phyloP scores from a whole-genome alignment of 2,888 invertebrate genomes.

The Lithophane socia region DNA sequence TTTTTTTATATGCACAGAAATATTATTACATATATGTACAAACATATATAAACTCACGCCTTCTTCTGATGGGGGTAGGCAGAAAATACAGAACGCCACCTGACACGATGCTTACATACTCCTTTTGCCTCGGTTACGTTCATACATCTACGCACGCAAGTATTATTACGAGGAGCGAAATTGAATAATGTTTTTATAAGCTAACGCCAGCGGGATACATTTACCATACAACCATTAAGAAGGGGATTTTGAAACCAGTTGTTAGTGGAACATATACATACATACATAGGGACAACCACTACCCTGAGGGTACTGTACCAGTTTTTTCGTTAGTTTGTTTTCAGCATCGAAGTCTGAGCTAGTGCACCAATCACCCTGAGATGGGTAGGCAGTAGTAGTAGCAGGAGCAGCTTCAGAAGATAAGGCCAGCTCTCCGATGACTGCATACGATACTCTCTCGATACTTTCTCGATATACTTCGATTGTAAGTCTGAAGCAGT shows the following conservation, averaged over 20 bases:
- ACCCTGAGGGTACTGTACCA: neutral
- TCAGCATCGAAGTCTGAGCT: neutral
- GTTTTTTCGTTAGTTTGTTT: neutral
- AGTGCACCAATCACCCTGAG: neutral
- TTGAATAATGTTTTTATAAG: slow-evolving; percentile 11
- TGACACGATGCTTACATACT: too few species aligned
- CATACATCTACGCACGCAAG: too few species aligned
- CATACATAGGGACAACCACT: neutral
- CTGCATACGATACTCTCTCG: neutral
- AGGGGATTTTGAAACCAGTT: neutral
- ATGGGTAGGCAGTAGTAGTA: neutral
- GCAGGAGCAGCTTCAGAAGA: neutral
- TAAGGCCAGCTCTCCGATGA: neutral
- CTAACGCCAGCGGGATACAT: slow-evolving; percentile 6
- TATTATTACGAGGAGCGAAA: slow-evolving; percentile 3
- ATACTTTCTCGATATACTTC: too few species aligned
- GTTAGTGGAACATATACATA: neutral
- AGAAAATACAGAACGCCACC: too few species aligned
- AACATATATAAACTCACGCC: too few species aligned
- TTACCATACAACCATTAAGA: neutral
- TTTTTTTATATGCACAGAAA: neutral
- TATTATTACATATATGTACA: too few species aligned
- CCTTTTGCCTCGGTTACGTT: too few species aligned
- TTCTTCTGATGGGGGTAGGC: too few species aligned
- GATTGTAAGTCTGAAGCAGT: neutral